phyloP scores from a whole-genome alignment of 2,797 vertebrate species.

The Tragopan temminckii region DNA sequence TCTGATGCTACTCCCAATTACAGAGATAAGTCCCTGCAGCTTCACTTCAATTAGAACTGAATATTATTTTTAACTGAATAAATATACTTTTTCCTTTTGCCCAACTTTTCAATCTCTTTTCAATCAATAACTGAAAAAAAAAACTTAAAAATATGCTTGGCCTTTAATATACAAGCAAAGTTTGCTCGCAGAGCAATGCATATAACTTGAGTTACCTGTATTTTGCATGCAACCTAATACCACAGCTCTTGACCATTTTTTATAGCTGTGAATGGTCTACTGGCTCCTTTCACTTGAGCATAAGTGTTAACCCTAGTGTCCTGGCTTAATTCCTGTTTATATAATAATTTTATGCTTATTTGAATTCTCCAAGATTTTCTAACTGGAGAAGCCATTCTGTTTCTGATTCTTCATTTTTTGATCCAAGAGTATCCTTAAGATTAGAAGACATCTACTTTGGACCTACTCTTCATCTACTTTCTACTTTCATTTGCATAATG shows the following conservation, averaged over 20 bases:
- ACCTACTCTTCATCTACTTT: neutral
- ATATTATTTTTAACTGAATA: neutral
- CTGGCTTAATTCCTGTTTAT: slow-evolving; percentile 25
- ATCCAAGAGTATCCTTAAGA: neutral
- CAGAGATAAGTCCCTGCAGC: neutral
- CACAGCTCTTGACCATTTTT: slow-evolving; percentile 42
- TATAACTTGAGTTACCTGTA: slow-evolving; percentile 50
- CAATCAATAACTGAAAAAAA: neutral
- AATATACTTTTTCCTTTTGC: neutral
- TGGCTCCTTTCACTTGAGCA: slow-evolving; percentile 39
- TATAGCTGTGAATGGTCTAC: slow-evolving; percentile 43
- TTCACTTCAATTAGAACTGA: neutral
- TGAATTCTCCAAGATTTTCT: slow-evolving; percentile 40
- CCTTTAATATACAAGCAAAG: neutral
- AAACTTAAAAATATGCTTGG: neutral
- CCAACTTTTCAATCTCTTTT: neutral
- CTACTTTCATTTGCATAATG: no score
- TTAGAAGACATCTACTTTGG: neutral
- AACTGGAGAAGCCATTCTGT: slow-evolving; percentile 31
- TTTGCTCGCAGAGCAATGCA: neutral
- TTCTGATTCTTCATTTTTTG: slow-evolving; percentile 43
- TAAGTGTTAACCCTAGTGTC: slow-evolving; percentile 54
- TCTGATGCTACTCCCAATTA: neutral
- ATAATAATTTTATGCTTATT: slow-evolving; percentile 14
- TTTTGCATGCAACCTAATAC: slow-evolving; percentile 59